phyloP scores from a whole-genome alignment of 2,888 invertebrate genomes.

The Serripes groenlandicus region DNA sequence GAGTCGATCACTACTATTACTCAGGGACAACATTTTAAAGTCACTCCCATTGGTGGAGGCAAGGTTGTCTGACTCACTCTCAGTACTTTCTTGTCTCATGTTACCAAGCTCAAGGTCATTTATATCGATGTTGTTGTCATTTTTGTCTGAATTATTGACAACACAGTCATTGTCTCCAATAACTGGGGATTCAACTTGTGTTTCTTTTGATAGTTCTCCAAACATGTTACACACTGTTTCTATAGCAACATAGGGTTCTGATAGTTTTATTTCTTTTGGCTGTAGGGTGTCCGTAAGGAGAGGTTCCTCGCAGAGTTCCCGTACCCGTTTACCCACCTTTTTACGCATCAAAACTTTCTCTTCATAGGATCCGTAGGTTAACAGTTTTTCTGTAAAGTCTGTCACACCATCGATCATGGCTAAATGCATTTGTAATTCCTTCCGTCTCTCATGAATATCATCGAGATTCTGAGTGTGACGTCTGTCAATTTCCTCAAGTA shows the following conservation, averaged over 20 bases:
- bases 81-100: slow-evolving; percentile 53
- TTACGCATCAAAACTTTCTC: slow-evolving; percentile 81
- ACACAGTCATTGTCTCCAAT: slow-evolving; percentile 29
- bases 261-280: slow-evolving; percentile 60
- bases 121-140: slow-evolving; percentile 71
- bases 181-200: slow-evolving; percentile 17
- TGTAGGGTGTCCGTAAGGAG: slow-evolving; percentile 65
- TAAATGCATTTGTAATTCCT: slow-evolving; percentile 73
- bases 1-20: slow-evolving; percentile 74
- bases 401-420: slow-evolving; percentile 78
- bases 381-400: slow-evolving; percentile 79
- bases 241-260: slow-evolving; percentile 76
- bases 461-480: slow-evolving; percentile 71
- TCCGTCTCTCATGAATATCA: slow-evolving; percentile 68
- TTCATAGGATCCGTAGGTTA: slow-evolving; percentile 79
- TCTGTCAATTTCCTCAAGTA: slow-evolving; percentile 76
- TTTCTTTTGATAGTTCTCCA: slow-evolving; percentile 70
- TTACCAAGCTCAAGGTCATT: slow-evolving; percentile 66
- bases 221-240: slow-evolving; percentile 81
- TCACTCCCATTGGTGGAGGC: slow-evolving; percentile 66
- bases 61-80: slow-evolving; percentile 50
- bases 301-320: slow-evolving; percentile 79
- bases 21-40: slow-evolving; percentile 74
- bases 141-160: slow-evolving; percentile 65
- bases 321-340: slow-evolving; percentile 77